phyloP scores from a whole-genome alignment of 2,113 vertebrate species.

The Cariama cristata region DNA sequence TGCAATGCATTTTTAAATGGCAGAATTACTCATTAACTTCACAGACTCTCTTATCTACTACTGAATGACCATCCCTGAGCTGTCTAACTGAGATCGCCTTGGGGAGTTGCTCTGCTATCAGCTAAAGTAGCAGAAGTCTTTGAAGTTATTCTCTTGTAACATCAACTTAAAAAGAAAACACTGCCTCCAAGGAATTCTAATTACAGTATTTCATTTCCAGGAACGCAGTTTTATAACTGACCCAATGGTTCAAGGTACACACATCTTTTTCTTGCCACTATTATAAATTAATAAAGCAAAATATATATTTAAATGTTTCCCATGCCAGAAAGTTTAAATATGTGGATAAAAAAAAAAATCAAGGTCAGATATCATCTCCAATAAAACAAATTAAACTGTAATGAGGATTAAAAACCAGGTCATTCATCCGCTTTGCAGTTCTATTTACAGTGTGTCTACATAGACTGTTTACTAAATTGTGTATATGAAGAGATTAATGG shows the following conservation, averaged over 20 bases:
- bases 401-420: slow-evolving; percentile 37
- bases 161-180: slow-evolving; percentile 46
- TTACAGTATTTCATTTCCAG: slow-evolving; percentile 35
- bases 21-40: slow-evolving; percentile 62
- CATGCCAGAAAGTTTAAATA: neutral
- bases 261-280: neutral
- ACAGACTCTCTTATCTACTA: slow-evolving; percentile 31
- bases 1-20: slow-evolving; percentile 8
- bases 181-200: slow-evolving; percentile 39
- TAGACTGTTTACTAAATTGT: slow-evolving; percentile 20
- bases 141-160: slow-evolving; percentile 52
- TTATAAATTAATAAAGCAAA: slow-evolving; percentile 29
- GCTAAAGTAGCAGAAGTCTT: slow-evolving; percentile 50
- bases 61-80: slow-evolving; percentile 8
- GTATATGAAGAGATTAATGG: neutral
- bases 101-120: slow-evolving; percentile 36
- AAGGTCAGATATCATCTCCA: slow-evolving; percentile 35
- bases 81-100: slow-evolving; percentile 20
- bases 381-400: slow-evolving; percentile 45
- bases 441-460: neutral
- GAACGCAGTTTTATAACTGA: slow-evolving; percentile 33
- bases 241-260: neutral
- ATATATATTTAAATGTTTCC: neutral
- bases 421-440: slow-evolving; percentile 27
- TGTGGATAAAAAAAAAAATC: neutral